phyloP scores from a whole-genome alignment of 2,797 vertebrate genomes.

The Echeneis naucrates region DNA sequence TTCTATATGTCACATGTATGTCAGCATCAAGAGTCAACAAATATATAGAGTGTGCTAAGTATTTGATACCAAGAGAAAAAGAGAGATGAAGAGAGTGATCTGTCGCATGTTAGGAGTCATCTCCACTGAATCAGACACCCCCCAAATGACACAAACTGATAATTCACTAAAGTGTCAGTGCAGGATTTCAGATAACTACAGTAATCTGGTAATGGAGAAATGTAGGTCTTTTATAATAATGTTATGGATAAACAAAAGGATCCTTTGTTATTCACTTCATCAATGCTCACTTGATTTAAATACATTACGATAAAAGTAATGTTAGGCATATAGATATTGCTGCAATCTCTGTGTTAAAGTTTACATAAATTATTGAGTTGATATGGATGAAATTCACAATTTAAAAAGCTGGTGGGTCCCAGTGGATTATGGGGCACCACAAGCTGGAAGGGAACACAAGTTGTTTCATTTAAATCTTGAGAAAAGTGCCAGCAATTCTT shows the following conservation, averaged over 20 bases:
- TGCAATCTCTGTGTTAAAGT: neutral
- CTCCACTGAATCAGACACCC: neutral
- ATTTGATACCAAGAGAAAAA: neutral
- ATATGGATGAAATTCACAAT: neutral
- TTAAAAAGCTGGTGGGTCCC: neutral
- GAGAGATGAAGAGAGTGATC: neutral
- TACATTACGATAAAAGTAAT: neutral
- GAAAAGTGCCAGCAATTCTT: neutral
- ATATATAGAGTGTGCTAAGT: no score
- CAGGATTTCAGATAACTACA: neutral
- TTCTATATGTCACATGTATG: no score
- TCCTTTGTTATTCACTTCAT: neutral
- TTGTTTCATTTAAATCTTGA: conserved; percentile 17
- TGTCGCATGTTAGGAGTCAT: conserved; percentile 15
- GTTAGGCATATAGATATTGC: neutral
- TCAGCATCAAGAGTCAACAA: no score
- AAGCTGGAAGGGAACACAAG: neutral
- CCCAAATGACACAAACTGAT: conserved; percentile 5
- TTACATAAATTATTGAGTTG: neutral
- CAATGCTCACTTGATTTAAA: neutral
- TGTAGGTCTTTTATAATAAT: neutral
- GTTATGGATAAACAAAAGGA: neutral
- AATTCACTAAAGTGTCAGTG: neutral
- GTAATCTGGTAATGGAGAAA: neutral
- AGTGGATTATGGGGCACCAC: neutral